Evolutionary conservation across 2,113 vertebrate genomes (phyloP), one percentile per base, ranked within the genome.

Genomic region (Barnardius zonarius): DNA sequence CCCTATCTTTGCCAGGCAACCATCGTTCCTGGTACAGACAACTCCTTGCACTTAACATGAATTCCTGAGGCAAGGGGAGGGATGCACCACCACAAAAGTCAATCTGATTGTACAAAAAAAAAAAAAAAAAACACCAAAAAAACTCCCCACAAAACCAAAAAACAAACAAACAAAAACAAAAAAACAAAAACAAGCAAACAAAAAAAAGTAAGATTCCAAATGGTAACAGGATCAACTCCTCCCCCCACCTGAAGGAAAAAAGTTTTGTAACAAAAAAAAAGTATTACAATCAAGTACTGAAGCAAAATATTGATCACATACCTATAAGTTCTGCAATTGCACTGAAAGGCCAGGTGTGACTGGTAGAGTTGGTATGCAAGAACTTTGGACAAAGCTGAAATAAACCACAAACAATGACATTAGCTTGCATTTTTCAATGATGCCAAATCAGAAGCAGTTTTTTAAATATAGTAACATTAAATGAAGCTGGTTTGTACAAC

Each of bases 291-390:
- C 16, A 83, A 76, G 17, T 48, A 74, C 51, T 78, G 37, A 77
- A 64, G 13, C 72, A 77, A 85, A 94, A 15, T 20, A 22, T 14
- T 41, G 84, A 89, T 61, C 93, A 99, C 99, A 96, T 98, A 99
- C 99, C 99, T 95, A 99, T 99, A 82, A 99, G 98, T 88, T 99
- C 99, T 80, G 99, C 99, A 59, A 99, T 98, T 62, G 99, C 99
- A 76, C 99, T 99, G 98, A 99, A 99, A 52, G 99, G 99, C 99
- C 99, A 98, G 35, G 99, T 99, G 97, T 99, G 99, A 96, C 99
- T 99, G 93, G 99, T 99, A 62, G 99, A 99, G 97, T 99, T 99
- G 95, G 98, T 98, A 83, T 99, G 99, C 96, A 99, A 98, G 96
- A 98, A 99, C 96, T 98, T 99, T 31, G 99, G 99, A 91, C 96